Base-by-base conservation (phyloP, 2,113 vertebrate species). In the Monopterus albus region DNA sequence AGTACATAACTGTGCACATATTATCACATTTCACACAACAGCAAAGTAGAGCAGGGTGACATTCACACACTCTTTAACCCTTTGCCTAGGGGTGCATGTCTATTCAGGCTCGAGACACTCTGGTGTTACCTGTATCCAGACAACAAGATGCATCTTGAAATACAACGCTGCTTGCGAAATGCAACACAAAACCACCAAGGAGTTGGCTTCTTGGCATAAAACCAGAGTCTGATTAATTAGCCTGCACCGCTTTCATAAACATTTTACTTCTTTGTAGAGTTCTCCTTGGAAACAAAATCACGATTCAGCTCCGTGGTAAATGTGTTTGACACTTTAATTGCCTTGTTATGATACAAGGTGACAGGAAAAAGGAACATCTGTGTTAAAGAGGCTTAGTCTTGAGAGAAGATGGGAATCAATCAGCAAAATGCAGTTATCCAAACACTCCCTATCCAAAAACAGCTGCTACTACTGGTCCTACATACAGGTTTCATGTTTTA, bases 81-180 rank as follows among this genome's bases (percentile, higher is more conserved):
- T 83, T 53, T 69, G 62, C 79, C 89, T 33, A 9, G 40, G 51
- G 65, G 81, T 79, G 3, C 2, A 31, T 31, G 29, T 68, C 38
- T 49, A 15, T 81, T 79, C 75, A 78, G 42, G 17, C 63, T 53
- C 38, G 47, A 67, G 25, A 70, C 13, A 5, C 2, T 7, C 0
- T 23, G 69, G 43, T 38, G 45, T 60, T 36, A 46, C 29, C 29
- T 39, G 17, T 35, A 42, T 60, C 35, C 29, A 66, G 14, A 17
- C 52, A 6, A 15, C 43, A 36, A 69, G 67, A 56, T 21, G 15
- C 1, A 0, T 43, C 36, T 61, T 0, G 7, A 56, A 66, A 66
- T 17, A 31, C 35, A 28, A 62, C 45, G 3, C 47, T 0, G 13
- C 36, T 7, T 9, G 0, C 6, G 51, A 21, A 29, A n/a, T 36